Evolutionary conservation across 2,888 invertebrate genomes (phyloP).

Genomic region (Netelia melanura): DNA sequence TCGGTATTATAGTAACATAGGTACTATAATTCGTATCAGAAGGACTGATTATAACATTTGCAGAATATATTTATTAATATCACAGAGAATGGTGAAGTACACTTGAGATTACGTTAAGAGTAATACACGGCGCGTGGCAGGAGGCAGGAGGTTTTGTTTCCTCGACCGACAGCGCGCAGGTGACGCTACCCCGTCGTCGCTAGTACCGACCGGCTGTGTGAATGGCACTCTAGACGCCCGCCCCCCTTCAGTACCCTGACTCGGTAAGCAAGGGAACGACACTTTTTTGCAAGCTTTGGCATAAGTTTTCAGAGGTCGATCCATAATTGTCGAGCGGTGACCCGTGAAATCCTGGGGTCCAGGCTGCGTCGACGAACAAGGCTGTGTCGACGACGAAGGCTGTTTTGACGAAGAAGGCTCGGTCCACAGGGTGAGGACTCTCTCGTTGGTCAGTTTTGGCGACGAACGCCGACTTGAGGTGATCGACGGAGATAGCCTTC

Average conservation of each 20-base stretch:
- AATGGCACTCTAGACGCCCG: not conserved
- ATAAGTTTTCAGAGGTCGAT: not conserved
- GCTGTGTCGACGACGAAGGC: not conserved
- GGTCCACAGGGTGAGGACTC: not conserved
- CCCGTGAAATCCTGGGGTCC: not conserved
- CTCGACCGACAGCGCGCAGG: no score
- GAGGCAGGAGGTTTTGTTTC: no score
- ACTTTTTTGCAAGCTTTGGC: not conserved
- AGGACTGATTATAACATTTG: no score
- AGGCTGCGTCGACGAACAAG: not conserved
- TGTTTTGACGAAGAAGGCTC: not conserved
- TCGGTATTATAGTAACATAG: no score
- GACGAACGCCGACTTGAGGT: slow-evolving; percentile 61
- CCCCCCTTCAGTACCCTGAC: not conserved
- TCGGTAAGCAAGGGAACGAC: slow-evolving; percentile 17
- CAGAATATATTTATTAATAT: no score
- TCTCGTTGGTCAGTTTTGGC: slow-evolving; percentile 17
- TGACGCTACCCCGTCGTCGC: no score
- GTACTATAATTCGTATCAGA: no score
- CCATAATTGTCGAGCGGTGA: not conserved
- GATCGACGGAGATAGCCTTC: slow-evolving; percentile 41
- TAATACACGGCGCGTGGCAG: no score
- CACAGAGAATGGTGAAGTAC: no score
- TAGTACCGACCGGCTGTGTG: no score
- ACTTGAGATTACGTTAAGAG: no score